These are phyloP conservation scores for Meriones psammophilus DNA, from an alignment of 2,797 vertebrate species.

Conservation along the genomic window DNA sequence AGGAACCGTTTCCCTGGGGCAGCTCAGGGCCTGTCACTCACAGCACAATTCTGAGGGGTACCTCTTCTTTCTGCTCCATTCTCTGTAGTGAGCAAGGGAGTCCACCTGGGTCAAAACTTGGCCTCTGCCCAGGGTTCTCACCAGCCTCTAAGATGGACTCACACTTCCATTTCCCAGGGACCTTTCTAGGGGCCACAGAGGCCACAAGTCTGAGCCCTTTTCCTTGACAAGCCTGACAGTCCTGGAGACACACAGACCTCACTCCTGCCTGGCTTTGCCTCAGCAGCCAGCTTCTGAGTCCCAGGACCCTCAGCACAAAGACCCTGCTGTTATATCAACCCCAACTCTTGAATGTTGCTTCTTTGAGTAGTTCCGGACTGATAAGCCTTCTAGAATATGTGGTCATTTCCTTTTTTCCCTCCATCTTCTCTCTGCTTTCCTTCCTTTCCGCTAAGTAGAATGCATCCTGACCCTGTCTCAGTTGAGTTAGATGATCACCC, in stretches of 20 bases:
- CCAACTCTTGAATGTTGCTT: accelerated
- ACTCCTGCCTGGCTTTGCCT: background rate
- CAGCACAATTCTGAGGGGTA: background rate
- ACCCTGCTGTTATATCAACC: background rate
- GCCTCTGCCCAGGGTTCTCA: background rate
- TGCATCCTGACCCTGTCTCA: background rate
- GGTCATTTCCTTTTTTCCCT: too few relatives aligned
- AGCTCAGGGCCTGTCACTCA: too few relatives aligned
- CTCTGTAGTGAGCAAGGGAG: background rate
- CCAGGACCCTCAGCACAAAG: background rate
- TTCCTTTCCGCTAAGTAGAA: background rate
- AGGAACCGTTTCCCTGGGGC: background rate
- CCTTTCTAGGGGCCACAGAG: background rate
- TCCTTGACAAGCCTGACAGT: background rate
- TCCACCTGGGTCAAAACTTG: background rate
- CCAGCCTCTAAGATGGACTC: background rate
- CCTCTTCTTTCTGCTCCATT: background rate
- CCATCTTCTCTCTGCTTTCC: background rate
- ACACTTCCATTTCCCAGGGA: background rate
- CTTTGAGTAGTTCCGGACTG: background rate
- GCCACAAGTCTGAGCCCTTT: background rate
- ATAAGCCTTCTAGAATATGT: background rate
- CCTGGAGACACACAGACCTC: background rate
- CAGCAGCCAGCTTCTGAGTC: background rate
- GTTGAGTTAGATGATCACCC: background rate